Evolutionary conservation across 2,888 invertebrate genomes (phyloP).

Genomic region (Hoplodrina blanda): DNA sequence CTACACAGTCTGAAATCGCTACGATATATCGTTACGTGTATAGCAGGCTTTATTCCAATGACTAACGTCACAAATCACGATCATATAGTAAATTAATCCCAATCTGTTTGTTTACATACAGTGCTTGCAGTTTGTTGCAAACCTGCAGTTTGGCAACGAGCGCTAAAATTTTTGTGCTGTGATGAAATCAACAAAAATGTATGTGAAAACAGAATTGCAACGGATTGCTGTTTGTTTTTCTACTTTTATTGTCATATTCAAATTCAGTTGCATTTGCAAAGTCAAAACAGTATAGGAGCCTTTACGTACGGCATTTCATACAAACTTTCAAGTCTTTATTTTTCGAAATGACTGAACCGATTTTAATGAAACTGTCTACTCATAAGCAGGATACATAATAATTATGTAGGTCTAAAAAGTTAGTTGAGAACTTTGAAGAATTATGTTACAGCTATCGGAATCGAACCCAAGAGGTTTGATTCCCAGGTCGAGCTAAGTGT

Average conservation of each 20-base stretch:
- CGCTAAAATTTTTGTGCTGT: slow-evolving; percentile 42
- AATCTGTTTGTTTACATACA: slow-evolving; percentile 56
- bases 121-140: slow-evolving; percentile 48
- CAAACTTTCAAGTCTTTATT: too few relatives aligned
- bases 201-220: slow-evolving; percentile 19
- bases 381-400: too few relatives aligned
- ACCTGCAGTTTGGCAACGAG: slow-evolving; percentile 51
- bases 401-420: too few relatives aligned
- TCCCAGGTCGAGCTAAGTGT: too few relatives aligned
- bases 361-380: too few relatives aligned
- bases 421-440: too few relatives aligned
- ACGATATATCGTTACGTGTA: too few relatives aligned
- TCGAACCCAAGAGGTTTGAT: too few relatives aligned
- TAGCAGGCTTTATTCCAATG: not conserved
- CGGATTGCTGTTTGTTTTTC: not conserved
- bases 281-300: not conserved
- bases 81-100: slow-evolving; percentile 38
- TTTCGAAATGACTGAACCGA: too few relatives aligned
- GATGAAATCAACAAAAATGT: slow-evolving; percentile 44
- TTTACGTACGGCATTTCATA: too few relatives aligned
- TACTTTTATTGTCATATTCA: slow-evolving; percentile 7
- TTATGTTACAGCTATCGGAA: too few relatives aligned
- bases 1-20: too few relatives aligned
- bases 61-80: slow-evolving; percentile 31
- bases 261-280: slow-evolving; percentile 18